These are phyloP conservation scores for Acanthis flammea DNA, from an alignment of 2,797 vertebrate genomes.

Conservation along the genomic window DNA sequence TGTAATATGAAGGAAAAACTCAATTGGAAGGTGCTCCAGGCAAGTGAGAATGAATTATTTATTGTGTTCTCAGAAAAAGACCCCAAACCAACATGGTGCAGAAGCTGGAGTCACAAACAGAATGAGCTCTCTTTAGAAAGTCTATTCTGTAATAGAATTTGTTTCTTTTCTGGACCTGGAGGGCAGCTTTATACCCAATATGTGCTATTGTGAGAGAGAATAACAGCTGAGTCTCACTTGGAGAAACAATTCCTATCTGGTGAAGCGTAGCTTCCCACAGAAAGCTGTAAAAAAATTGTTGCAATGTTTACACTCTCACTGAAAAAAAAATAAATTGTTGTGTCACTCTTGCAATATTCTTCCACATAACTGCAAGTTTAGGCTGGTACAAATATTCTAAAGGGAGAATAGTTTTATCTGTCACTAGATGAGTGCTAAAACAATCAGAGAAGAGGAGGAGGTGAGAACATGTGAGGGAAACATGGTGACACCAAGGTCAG, in stretches of 20 bases:
- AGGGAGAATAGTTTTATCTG: neutral
- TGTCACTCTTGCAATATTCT: neutral
- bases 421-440: neutral
- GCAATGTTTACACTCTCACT: neutral
- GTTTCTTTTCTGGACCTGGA: neutral
- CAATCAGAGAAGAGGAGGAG: neutral
- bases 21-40: neutral
- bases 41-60: neutral
- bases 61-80: neutral
- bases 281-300: neutral
- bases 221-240: neutral
- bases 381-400: neutral
- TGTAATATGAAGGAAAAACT: neutral
- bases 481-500: neutral
- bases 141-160: neutral
- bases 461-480: neutral
- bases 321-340: neutral
- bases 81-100: neutral
- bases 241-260: neutral
- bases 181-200: neutral
- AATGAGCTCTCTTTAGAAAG: neutral
- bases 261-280: neutral
- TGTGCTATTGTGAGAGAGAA: neutral
- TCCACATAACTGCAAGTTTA: neutral
- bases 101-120: neutral